Evolutionary conservation across 1,140 invertebrate genomes (phyloP), one percentile per base, ranked within the genome.

Genomic region (Danaus melanippus): DNA sequence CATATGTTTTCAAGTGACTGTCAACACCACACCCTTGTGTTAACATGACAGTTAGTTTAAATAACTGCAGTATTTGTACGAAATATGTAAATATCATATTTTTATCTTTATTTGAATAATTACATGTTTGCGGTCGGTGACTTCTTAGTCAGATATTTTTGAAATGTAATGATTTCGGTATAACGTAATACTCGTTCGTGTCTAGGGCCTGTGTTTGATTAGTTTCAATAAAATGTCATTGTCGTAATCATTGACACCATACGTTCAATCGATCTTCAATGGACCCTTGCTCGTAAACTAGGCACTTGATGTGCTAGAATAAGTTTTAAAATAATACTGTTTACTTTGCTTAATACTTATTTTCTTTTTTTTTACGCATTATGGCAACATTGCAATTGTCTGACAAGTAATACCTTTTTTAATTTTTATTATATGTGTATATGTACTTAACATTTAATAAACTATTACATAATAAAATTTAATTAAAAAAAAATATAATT

Each of bases 221-320:
- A 53, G 41, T 15, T 53, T 11, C 56, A 65, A 65, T 58, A 53
- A 65, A 56, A 44, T 50, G 58, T 61, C 58, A 65, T 65, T 65
- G 63, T 57, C 53, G 50, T 60, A 54, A 58, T 60, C 58, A 60
- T 55, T 54, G 58, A 61, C 63, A 61, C 63, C 49, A 58, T 48
- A 43, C 44, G 15, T 40, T 46, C 61, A 56, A 64, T 64, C 57
- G 54, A 53, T 53, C 42, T 32, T 32, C 12, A 50, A 42, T 40
- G 11, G 12, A 40, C 47, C 45, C 47, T 6, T 40, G 12, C 12
- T 60, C 52, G 43, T 60, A 55, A 55, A 60, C 48, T 60, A 60
- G 52, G 47, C 53, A 55, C 58, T 60, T 60, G 48, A 54, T 49
- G 10, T 53, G 50, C 46, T 56, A 56, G 54, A 50, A 21, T 15